A percentile compares a stretch with the other conserved stretches of the same genome.
These are phyloP conservation scores for Stomatorhinus walkeri DNA, from an alignment of 2,797 vertebrate genomes.

Conservation along the genomic window DNA sequence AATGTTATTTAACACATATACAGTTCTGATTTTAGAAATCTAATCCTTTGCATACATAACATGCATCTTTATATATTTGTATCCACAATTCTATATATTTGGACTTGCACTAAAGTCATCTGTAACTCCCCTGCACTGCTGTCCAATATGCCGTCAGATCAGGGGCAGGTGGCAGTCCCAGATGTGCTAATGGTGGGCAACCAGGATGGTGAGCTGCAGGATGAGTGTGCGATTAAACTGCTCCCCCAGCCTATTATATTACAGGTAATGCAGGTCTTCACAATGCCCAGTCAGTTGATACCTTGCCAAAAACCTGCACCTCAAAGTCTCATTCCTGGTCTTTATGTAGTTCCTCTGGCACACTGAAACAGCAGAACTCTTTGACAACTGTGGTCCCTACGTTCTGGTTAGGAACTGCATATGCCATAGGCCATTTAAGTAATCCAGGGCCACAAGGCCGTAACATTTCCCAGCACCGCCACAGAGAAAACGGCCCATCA, in stretches of 20 bases:
- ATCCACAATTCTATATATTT: too few relatives aligned
- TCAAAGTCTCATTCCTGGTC: neutral
- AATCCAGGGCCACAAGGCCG: neutral
- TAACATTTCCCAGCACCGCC: neutral
- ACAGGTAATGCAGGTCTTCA: neutral
- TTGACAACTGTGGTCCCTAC: neutral
- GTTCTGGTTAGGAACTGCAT: neutral
- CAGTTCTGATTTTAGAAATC: neutral
- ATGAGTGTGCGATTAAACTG: neutral
- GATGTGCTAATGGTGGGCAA: too few relatives aligned
- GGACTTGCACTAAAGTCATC: too few relatives aligned
- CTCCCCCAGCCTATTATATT: neutral
- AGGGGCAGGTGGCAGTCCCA: too few relatives aligned
- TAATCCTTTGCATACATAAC: neutral
- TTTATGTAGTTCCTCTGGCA: neutral
- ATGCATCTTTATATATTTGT: too few relatives aligned
- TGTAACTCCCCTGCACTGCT: too few relatives aligned
- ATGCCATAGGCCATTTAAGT: neutral
- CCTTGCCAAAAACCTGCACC: neutral
- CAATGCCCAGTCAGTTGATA: neutral
- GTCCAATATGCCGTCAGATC: too few relatives aligned
- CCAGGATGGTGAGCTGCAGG: neutral
- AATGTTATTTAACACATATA: neutral
- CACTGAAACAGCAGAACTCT: neutral
- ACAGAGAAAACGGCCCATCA: neutral